phyloP scores from a whole-genome alignment of 2,113 vertebrate genomes.

The Cottus gobio region DNA sequence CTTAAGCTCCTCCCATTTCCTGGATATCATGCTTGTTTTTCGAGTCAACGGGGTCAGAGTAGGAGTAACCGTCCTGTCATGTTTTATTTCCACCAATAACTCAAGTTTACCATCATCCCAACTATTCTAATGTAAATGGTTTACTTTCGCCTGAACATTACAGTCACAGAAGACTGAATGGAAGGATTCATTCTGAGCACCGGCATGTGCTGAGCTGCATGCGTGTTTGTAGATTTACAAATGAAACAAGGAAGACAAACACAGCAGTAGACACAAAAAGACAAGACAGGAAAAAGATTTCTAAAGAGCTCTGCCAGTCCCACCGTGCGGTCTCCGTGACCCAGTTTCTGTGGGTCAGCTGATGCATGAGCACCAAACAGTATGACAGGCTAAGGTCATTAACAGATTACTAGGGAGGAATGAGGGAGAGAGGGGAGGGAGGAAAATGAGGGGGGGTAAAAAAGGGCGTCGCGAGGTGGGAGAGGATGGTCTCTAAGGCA shows the following conservation, averaged over 20 bases:
- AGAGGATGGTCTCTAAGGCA: background rate
- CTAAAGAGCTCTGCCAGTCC: conserved; percentile 9
- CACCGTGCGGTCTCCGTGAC: conserved; percentile 50
- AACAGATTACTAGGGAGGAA: conserved; percentile 68
- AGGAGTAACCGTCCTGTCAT: background rate
- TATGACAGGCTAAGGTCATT: conserved; percentile 67
- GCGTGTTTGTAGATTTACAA: background rate
- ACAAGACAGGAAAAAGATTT: conserved; percentile 1
- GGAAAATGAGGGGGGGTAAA: conserved; percentile 3
- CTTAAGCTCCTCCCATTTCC: conserved; percentile 44
- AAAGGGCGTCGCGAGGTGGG: background rate
- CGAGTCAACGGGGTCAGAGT: conserved; percentile 17
- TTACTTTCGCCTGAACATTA: background rate
- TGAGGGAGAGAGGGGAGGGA: background rate
- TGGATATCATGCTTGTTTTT: conserved; percentile 6
- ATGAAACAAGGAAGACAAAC: background rate
- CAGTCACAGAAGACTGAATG: background rate
- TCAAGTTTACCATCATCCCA: conserved; percentile 8
- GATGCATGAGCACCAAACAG: conserved; percentile 62
- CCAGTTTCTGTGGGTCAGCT: conserved; percentile 76
- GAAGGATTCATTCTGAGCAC: background rate
- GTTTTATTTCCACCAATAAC: conserved; percentile 15
- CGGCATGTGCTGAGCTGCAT: background rate
- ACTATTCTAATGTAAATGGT: background rate
- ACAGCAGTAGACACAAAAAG: background rate